A percentile compares a stretch with the other conserved stretches of the same genome.
Evolutionary conservation across 2,888 invertebrate genomes (phyloP).

Genomic region (Megamerina dolium): DNA sequence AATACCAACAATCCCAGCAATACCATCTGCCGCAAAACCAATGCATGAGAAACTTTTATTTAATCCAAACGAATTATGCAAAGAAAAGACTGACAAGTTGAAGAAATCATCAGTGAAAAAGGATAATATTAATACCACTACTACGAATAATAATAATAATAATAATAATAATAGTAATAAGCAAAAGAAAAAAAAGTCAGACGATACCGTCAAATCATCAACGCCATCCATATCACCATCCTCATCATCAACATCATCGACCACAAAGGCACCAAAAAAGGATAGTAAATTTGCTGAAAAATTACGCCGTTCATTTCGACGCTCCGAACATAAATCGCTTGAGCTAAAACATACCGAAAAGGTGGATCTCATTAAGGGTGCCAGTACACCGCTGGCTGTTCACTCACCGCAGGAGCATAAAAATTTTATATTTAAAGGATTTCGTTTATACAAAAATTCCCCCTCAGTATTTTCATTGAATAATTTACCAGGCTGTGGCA

Average conservation of each 20-base stretch:
- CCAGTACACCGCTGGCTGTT: constrained; percentile 13
- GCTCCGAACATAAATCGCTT: constrained; percentile 36
- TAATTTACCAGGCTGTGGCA: constrained; percentile 26
- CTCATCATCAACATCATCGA: neutral
- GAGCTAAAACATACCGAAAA: constrained; percentile 30
- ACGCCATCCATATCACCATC: neutral
- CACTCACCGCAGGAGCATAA: constrained; percentile 3
- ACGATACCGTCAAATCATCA: constrained; percentile 3
- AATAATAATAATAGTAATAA: too few relatives aligned
- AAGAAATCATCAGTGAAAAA: constrained; percentile 16
- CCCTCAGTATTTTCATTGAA: constrained; percentile 28
- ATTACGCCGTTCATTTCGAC: constrained; percentile 40
- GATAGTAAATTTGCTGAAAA: constrained; percentile 39
- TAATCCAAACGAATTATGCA: constrained; percentile 23
- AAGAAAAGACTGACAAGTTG: constrained; percentile 29
- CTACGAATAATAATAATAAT: too few relatives aligned
- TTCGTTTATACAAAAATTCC: constrained; percentile 10
- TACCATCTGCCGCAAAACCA: constrained; percentile 12
- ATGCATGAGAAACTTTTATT: constrained; percentile 42
- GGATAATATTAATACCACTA: constrained; percentile 10
- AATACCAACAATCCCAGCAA: constrained; percentile 6
- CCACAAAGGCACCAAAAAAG: constrained; percentile 23
- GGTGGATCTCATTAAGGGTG: constrained; percentile 7
- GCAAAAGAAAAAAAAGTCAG: constrained; percentile 23
- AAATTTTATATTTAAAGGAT: neutral